A percentile compares a stretch with the other conserved stretches of the same genome.
Conservation (phyloP, 2,888 invertebrate species). For the Agelastica alni region DNA sequence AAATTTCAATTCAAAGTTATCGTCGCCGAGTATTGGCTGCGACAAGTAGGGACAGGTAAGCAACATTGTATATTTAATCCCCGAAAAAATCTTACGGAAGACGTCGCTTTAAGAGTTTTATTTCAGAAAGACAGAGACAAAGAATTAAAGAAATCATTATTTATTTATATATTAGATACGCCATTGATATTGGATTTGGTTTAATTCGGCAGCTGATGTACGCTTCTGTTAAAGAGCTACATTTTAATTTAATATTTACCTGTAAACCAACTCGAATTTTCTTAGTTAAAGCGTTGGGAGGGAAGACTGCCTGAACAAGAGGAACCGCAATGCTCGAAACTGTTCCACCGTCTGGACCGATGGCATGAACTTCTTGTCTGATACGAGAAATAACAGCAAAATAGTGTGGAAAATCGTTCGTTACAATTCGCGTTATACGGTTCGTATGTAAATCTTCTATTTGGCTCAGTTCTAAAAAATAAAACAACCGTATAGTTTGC, state of each 20-base stretch:
- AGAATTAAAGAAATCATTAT: too few relatives aligned
- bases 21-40: too few relatives aligned
- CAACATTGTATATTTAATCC: too few relatives aligned
- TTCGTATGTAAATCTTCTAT: slow-evolving; percentile 85
- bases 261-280: slow-evolving; percentile 97
- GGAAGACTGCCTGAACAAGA: slow-evolving; percentile 83
- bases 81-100: too few relatives aligned
- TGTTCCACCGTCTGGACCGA: slow-evolving; percentile 97
- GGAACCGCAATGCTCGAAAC: slow-evolving; percentile 93
- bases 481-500: too few relatives aligned
- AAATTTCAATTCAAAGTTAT: too few relatives aligned
- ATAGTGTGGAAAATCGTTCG: slow-evolving; percentile 97
- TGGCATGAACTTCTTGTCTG: slow-evolving; percentile 94
- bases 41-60: too few relatives aligned
- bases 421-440: slow-evolving; percentile 90
- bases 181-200: too few relatives aligned
- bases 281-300: slow-evolving; percentile 95
- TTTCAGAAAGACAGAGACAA: too few relatives aligned
- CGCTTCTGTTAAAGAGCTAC: not conserved
- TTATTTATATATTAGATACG: too few relatives aligned
- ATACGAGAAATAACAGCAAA: slow-evolving; percentile 94
- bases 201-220: too few relatives aligned
- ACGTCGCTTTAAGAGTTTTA: too few relatives aligned
- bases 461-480: slow-evolving; percentile 68
- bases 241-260: slow-evolving; percentile 55